phyloP scores from a whole-genome alignment of 2,113 vertebrate species.

The Furnarius figulus region DNA sequence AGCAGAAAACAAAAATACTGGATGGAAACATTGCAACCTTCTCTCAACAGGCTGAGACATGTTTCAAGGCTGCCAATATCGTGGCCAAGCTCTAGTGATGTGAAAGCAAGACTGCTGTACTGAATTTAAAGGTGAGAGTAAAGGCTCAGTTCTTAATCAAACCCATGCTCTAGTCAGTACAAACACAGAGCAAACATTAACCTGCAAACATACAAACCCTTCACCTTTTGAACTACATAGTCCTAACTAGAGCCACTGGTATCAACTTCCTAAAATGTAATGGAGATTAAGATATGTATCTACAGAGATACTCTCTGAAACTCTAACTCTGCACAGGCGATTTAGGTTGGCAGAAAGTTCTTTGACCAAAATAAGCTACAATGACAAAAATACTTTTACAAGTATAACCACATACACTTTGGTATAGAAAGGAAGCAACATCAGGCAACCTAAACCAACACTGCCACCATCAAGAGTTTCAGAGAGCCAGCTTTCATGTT shows the following conservation, averaged over 20 bases:
- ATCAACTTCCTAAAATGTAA: neutral
- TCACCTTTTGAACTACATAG: neutral
- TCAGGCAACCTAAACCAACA: neutral
- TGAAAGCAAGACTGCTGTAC: neutral
- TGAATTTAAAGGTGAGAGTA: neutral
- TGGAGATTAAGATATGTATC: neutral
- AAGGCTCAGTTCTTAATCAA: neutral
- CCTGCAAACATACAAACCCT: neutral
- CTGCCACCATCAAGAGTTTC: neutral
- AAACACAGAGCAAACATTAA: neutral
- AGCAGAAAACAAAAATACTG: neutral
- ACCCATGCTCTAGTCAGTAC: neutral
- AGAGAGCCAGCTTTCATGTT: neutral
- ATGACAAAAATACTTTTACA: neutral
- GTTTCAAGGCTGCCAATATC: neutral
- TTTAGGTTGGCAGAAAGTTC: conserved; percentile 2
- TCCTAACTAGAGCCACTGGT: neutral
- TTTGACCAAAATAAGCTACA: neutral
- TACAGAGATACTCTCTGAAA: neutral
- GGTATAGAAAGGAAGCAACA: neutral
- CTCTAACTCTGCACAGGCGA: neutral
- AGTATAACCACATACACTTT: neutral
- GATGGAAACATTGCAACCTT: neutral
- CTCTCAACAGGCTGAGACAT: neutral
- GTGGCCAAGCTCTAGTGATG: neutral